phyloP scores from a whole-genome alignment of 2,113 vertebrate genomes.

The Dendrocopos noguchii region DNA sequence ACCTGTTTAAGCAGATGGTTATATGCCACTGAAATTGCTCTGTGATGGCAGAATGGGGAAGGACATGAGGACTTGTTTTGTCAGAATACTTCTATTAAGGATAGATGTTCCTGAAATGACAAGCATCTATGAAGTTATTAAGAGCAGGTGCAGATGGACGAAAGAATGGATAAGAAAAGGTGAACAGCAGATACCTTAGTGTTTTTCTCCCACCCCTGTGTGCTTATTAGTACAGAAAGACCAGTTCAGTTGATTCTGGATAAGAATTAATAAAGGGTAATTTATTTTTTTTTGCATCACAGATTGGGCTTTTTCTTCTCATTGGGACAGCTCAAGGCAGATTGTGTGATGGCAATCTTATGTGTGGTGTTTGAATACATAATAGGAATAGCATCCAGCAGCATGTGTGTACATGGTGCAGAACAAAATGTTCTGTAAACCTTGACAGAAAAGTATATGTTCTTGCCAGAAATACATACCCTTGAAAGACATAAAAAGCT shows the following conservation, averaged over 20 bases:
- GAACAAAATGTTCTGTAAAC: constrained; percentile 70
- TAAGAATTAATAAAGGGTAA: neutral
- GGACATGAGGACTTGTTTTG: neutral
- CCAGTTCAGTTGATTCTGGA: neutral
- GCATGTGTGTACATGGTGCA: constrained; percentile 39
- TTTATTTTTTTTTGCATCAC: neutral
- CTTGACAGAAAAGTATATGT: constrained; percentile 55
- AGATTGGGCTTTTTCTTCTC: constrained; percentile 2
- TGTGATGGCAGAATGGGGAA: neutral
- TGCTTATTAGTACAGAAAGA: neutral
- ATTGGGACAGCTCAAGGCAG: constrained; percentile 44
- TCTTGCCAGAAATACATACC: constrained; percentile 65
- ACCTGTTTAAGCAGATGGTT: neutral
- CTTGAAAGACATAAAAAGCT: constrained; percentile 55
- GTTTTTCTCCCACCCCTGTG: rapidly evolving
- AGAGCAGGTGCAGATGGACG: neutral
- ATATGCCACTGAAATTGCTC: neutral
- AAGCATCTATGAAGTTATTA: neutral
- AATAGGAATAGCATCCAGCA: constrained; percentile 41
- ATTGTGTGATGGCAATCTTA: constrained; percentile 52
- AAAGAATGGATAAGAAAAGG: neutral
- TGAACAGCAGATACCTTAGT: neutral
- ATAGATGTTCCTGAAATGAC: neutral
- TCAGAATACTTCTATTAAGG: neutral
- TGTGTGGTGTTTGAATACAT: constrained; percentile 54